A percentile compares a stretch with the other conserved stretches of the same genome.
phyloP scores from a whole-genome alignment of 2,797 vertebrate genomes.

The Trachops cirrhosus region DNA sequence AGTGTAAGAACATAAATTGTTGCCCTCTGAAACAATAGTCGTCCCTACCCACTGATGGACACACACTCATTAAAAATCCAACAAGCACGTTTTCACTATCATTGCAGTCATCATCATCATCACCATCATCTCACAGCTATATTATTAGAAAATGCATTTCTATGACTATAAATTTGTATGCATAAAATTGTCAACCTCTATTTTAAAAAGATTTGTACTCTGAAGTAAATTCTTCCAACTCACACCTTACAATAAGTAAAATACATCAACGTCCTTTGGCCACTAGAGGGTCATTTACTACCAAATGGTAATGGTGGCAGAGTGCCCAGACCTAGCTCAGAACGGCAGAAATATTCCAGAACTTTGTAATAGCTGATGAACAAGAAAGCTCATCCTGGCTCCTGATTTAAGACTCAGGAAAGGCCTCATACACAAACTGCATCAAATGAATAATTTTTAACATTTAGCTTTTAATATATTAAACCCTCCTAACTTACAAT shows the following conservation, averaged over 20 bases:
- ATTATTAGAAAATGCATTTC: neutral
- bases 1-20: neutral
- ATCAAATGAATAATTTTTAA: neutral
- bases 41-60: neutral
- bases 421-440: neutral
- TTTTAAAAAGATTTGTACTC: neutral
- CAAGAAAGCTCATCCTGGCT: neutral
- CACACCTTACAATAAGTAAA: neutral
- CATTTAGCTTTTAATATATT: neutral
- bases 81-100: neutral
- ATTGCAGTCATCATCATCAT: neutral
- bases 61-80: neutral
- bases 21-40: neutral
- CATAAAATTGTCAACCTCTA: neutral
- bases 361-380: slow-evolving; percentile 8
- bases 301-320: neutral
- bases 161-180: neutral
- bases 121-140: neutral
- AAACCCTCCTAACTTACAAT: neutral
- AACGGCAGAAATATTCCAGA: slow-evolving; percentile 20
- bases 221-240: neutral
- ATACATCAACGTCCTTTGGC: neutral
- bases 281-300: neutral
- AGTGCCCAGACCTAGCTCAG: neutral
- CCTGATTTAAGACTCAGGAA: neutral